These are phyloP conservation scores for Parthenolecanium corni DNA, from an alignment of 2,888 invertebrate genomes.

Conservation along the genomic window DNA sequence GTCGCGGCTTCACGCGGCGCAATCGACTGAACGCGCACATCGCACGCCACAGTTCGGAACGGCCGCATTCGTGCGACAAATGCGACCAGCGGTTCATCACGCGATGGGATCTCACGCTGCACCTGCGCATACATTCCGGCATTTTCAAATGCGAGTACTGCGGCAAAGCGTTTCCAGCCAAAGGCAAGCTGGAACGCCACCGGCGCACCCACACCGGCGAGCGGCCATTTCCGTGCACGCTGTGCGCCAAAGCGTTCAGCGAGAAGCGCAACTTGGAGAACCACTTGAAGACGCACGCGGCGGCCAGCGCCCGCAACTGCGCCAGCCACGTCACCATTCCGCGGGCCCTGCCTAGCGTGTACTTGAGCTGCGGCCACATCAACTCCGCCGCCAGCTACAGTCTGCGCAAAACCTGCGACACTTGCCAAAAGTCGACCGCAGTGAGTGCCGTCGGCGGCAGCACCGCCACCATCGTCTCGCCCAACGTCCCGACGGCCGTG, in stretches of 20 bases:
- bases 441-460: too few relatives aligned
- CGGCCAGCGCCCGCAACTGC: slow-evolving; percentile 30
- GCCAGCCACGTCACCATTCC: too few relatives aligned
- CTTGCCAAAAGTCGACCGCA: too few relatives aligned
- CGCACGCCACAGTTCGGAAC: slow-evolving; percentile 37
- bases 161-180: slow-evolving; percentile 38
- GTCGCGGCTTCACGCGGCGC: slow-evolving; percentile 37
- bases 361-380: too few relatives aligned
- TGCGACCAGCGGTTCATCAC: slow-evolving; percentile 39
- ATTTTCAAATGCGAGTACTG: slow-evolving; percentile 38
- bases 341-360: too few relatives aligned
- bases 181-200: slow-evolving; percentile 39
- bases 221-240: slow-evolving; percentile 38
- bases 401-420: too few relatives aligned
- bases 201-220: slow-evolving; percentile 39
- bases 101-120: slow-evolving; percentile 38
- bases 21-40: slow-evolving; percentile 39
- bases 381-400: too few relatives aligned
- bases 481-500: too few relatives aligned
- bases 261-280: slow-evolving; percentile 40
- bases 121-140: slow-evolving; percentile 38
- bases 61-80: slow-evolving; percentile 38
- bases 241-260: slow-evolving; percentile 38
- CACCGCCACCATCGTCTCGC: too few relatives aligned
- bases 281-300: slow-evolving; percentile 38